Evolutionary conservation across 2,113 vertebrate species (phyloP).

Genomic region (Phoxinus phoxinus): DNA sequence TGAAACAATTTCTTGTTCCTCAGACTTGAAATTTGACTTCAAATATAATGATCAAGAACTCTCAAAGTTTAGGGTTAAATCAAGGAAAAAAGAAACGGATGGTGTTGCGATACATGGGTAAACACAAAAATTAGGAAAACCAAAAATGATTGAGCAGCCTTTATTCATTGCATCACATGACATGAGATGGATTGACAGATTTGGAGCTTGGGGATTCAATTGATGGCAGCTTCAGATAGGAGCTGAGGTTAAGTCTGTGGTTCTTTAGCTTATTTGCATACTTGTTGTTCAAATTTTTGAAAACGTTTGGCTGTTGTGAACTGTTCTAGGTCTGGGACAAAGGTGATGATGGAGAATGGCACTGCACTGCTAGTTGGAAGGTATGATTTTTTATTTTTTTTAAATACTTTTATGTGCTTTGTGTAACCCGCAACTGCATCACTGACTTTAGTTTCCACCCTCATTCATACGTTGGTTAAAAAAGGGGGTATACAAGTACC

Average conservation of each 20-base stretch:
- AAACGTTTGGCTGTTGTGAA: neutral
- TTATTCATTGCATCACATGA: too few relatives aligned
- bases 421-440: neutral
- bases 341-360: constrained; percentile 95
- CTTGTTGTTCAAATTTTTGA: neutral
- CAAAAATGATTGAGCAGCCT: too few relatives aligned
- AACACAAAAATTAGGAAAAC: too few relatives aligned
- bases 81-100: too few relatives aligned
- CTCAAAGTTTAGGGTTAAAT: too few relatives aligned
- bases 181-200: too few relatives aligned
- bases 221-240: too few relatives aligned
- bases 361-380: constrained; percentile 99
- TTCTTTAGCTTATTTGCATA: neutral
- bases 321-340: constrained; percentile 92
- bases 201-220: too few relatives aligned
- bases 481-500: neutral
- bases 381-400: constrained; percentile 66
- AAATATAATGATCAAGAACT: too few relatives aligned
- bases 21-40: too few relatives aligned
- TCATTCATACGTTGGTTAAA: neutral
- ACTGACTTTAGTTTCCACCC: neutral
- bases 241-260: neutral
- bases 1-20: too few relatives aligned
- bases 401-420: neutral
- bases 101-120: too few relatives aligned